These are phyloP conservation scores for Centropus unirufus DNA, from an alignment of 2,113 vertebrate species.

Conservation along the genomic window DNA sequence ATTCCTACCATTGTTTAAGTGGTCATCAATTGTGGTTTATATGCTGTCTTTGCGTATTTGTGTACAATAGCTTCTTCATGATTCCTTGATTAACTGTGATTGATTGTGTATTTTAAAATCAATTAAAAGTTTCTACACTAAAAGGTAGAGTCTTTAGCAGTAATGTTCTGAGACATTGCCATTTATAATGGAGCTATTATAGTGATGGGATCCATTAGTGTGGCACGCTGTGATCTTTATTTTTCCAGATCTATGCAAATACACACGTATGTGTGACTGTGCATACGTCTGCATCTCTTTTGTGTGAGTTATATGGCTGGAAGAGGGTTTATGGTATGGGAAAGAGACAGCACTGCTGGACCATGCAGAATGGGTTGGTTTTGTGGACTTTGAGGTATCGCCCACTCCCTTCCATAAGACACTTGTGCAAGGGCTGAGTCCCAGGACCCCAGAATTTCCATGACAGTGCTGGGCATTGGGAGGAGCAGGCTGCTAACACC, in stretches of 20 bases:
- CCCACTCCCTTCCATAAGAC: neutral
- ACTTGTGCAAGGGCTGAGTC: neutral
- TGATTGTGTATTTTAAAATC: conserved; percentile 57
- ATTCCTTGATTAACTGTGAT: conserved; percentile 68
- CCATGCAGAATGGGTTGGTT: neutral
- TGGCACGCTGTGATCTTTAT: neutral
- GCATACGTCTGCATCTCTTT: neutral
- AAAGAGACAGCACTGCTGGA: neutral
- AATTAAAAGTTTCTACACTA: conserved; percentile 67
- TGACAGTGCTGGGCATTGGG: neutral
- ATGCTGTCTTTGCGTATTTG: conserved; percentile 55
- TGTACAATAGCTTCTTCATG: conserved; percentile 50
- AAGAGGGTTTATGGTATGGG: neutral
- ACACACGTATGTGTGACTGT: accelerated
- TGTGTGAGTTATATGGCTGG: neutral
- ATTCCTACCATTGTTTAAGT: conserved; percentile 43
- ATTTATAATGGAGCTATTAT: conserved; percentile 21
- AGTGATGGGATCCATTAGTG: conserved; percentile 24
- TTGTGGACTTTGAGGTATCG: neutral
- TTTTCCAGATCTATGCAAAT: neutral
- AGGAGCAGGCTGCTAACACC: neutral
- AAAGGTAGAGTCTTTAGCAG: conserved; percentile 54
- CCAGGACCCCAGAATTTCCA: neutral
- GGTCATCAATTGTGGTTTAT: conserved; percentile 70
- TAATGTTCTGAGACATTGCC: conserved; percentile 19